These are phyloP conservation scores for Pseudomyrmex pallidus DNA, from an alignment of 1,140 invertebrate species.

Conservation along the genomic window DNA sequence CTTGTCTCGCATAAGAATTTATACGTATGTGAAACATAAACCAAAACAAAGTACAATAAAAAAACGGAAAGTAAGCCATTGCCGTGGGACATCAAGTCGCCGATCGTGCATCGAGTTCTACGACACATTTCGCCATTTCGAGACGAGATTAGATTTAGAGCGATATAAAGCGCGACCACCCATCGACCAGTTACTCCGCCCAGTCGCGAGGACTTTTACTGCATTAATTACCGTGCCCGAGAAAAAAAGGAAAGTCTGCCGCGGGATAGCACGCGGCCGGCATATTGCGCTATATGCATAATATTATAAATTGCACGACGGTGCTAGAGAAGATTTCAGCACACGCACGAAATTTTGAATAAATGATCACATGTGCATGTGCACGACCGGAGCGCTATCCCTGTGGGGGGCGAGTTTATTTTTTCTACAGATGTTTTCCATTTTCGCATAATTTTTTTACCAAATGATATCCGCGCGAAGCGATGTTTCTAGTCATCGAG, in stretches of 20 bases:
- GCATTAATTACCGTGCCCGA: conserved; percentile 68
- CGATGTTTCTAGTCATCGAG: conserved; percentile 83
- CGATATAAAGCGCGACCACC: conserved; percentile 49
- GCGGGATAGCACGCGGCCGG: conserved; percentile 32
- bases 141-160: not conserved
- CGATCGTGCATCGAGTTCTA: not conserved
- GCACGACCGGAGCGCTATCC: conserved; percentile 30
- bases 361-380: not conserved
- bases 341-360: not conserved
- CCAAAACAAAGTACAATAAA: not conserved
- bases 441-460: conserved; percentile 83
- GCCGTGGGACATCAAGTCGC: not conserved
- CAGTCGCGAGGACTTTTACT: conserved; percentile 72
- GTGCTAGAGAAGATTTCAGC: not conserved
- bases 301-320: conserved; percentile 12
- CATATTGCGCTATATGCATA: not conserved
- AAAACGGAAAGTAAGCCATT: not conserved
- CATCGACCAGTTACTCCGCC: conserved; percentile 81
- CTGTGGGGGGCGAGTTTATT: conserved; percentile 74
- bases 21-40: not conserved
- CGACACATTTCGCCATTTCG: not conserved
- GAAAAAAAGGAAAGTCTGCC: conserved; percentile 51
- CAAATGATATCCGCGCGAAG: conserved; percentile 79
- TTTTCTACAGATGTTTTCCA: conserved; percentile 80
- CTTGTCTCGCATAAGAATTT: not conserved